These are phyloP conservation scores for Pristionchus japonicus DNA, from an alignment of 2,888 invertebrate genomes.

Conservation along the genomic window DNA sequence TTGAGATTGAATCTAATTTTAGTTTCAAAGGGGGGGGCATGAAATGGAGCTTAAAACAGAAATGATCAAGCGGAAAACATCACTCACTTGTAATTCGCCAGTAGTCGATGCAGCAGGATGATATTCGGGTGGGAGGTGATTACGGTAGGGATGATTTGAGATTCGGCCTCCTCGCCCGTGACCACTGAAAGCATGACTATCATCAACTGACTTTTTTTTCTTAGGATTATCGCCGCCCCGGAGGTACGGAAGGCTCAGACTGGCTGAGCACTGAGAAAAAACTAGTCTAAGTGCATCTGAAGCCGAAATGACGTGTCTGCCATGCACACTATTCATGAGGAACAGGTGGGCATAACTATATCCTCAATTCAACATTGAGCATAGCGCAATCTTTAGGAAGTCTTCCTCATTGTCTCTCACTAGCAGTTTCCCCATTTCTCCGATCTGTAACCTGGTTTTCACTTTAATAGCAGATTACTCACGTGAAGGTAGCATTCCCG, in stretches of 20 bases:
- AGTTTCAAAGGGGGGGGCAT: too few relatives aligned
- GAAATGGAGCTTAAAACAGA: too few relatives aligned
- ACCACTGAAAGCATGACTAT: slow-evolving; percentile 2
- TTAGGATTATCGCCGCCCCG: neutral
- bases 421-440: too few relatives aligned
- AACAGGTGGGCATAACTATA: too few relatives aligned
- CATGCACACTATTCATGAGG: too few relatives aligned
- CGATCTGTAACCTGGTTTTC: too few relatives aligned
- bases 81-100: slow-evolving; percentile 15
- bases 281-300: too few relatives aligned
- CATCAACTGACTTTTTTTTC: neutral
- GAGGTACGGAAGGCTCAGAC: neutral
- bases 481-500: slow-evolving; percentile 11
- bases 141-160: neutral
- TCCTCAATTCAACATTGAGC: too few relatives aligned
- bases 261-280: neutral
- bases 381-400: too few relatives aligned
- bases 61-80: too few relatives aligned
- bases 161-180: neutral
- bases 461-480: neutral
- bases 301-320: neutral
- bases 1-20: too few relatives aligned
- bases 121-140: slow-evolving; percentile 15
- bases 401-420: too few relatives aligned
- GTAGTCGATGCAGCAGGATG: slow-evolving; percentile 6